Conservation (phyloP, 2,888 invertebrate species). For the Drosophila yooni region DNA sequence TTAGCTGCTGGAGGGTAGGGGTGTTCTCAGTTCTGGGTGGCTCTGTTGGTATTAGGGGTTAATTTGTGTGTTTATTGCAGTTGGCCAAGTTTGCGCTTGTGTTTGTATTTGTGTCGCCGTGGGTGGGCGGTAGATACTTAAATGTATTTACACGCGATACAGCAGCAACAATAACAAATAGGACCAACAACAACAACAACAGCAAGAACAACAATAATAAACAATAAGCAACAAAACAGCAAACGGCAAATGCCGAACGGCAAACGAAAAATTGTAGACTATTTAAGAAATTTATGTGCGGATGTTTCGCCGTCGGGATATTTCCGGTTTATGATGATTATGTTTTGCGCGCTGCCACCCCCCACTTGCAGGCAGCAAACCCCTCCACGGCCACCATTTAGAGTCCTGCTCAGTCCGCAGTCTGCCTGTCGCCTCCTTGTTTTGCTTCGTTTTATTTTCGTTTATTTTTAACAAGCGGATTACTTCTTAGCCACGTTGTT, state of each 20-base stretch:
- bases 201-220: conserved; percentile 36
- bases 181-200: conserved; percentile 2
- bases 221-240: conserved; percentile 28
- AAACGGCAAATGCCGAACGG: conserved; percentile 64
- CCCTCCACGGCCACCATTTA: not conserved
- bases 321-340: conserved; percentile 82
- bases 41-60: conserved; percentile 74
- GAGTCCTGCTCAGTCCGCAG: not conserved
- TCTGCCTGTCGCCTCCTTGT: conserved; percentile 26
- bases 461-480: conserved; percentile 79
- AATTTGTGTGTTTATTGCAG: conserved; percentile 81
- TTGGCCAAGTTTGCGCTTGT: conserved; percentile 71
- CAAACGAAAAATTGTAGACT: conserved; percentile 76
- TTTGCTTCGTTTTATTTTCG: conserved; percentile 63
- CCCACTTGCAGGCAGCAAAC: conserved; percentile 13
- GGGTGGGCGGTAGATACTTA: conserved; percentile 67
- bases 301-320: conserved; percentile 81
- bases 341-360: conserved; percentile 64
- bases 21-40: not conserved
- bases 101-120: conserved; percentile 38
- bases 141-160: conserved; percentile 74
- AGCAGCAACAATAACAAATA: conserved; percentile 30
- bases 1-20: not conserved
- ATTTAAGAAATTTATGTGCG: conserved; percentile 82
- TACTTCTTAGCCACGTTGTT: conserved; percentile 60